Evolutionary conservation across 2,888 invertebrate genomes (phyloP).

Genomic region (Allygus modestus): DNA sequence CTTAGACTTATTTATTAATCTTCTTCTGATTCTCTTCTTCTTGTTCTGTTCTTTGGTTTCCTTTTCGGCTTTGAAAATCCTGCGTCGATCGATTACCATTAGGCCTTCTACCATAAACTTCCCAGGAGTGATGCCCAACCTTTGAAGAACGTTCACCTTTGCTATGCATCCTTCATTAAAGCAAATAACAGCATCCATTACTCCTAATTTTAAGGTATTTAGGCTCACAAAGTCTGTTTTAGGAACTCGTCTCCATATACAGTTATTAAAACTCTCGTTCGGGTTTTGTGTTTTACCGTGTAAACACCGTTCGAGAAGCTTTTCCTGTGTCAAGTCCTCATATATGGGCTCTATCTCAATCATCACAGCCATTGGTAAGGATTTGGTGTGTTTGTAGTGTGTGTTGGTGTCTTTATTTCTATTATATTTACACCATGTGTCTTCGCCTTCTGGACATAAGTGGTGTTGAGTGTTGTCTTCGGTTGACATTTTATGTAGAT

Average conservation of each 20-base stretch:
- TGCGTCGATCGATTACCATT: neutral
- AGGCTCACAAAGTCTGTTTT: too few species aligned
- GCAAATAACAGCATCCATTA: neutral
- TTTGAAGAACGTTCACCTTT: too few species aligned
- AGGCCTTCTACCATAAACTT: neutral
- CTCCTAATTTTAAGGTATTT: neutral
- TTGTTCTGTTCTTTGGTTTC: neutral
- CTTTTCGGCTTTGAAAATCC: neutral
- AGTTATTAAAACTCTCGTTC: neutral
- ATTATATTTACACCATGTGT: too few species aligned
- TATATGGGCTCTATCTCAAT: too few species aligned
- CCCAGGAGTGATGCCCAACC: neutral
- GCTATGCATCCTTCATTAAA: neutral
- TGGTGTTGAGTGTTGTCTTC: neutral
- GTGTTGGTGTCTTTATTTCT: neutral
- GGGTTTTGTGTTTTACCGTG: constrained; percentile 10
- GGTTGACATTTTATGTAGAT: too few species aligned
- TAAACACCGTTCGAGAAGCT: too few species aligned
- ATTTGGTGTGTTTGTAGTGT: neutral
- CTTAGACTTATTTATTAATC: neutral
- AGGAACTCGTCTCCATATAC: neutral
- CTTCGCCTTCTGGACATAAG: neutral
- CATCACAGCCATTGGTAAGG: too few species aligned
- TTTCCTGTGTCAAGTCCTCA: too few species aligned
- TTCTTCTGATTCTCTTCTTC: neutral